Percentiles rank a stretch among this genome's conserved stretches.
phyloP scores from a whole-genome alignment of 2,888 invertebrate genomes.

The Philopedon plagiatum region DNA sequence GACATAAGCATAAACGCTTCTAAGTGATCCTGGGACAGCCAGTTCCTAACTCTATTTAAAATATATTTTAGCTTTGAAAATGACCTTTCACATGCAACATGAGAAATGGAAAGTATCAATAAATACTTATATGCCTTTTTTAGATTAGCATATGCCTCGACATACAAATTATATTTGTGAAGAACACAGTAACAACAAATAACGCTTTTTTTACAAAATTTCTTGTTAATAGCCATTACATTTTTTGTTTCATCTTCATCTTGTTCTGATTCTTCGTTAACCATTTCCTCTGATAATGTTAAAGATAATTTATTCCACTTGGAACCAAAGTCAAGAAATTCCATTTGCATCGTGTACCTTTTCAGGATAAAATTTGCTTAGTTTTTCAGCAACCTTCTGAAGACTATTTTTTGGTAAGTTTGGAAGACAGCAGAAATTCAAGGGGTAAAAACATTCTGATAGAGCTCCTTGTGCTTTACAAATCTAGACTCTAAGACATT shows the following conservation, averaged over 20 bases:
- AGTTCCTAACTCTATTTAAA: no score
- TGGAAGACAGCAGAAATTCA: neutral
- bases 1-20: constrained; percentile 1
- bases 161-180: neutral
- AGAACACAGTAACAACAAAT: neutral
- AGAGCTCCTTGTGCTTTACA: neutral
- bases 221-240: neutral
- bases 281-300: neutral
- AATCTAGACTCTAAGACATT: neutral
- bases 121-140: no score
- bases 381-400: neutral
- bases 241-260: neutral
- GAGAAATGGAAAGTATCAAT: no score
- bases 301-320: neutral
- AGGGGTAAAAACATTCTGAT: neutral
- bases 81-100: no score
- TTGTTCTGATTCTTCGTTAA: neutral
- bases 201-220: neutral
- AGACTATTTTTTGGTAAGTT: neutral
- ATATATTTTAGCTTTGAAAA: no score
- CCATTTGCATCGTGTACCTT: neutral
- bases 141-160: no score
- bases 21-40: neutral
- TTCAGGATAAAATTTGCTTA: neutral
- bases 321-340: neutral